Conservation (phyloP, 2,888 invertebrate genomes). For the Tetheella fluctuosa region DNA sequence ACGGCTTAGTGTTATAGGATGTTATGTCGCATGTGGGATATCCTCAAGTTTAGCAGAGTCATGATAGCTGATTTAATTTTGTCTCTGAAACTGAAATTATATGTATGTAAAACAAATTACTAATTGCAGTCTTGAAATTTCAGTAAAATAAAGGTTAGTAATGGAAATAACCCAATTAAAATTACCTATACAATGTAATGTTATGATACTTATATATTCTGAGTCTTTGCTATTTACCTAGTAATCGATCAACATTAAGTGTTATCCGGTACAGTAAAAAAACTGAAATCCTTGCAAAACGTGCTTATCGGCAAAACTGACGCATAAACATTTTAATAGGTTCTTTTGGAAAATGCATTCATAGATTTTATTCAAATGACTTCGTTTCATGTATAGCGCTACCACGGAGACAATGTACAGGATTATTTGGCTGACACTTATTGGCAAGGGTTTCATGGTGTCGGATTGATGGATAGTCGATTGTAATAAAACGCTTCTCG, state of each 20-base stretch:
- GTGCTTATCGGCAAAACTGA: slow-evolving; percentile 54
- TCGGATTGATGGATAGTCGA: slow-evolving; percentile 60
- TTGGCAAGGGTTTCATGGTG: slow-evolving; percentile 52
- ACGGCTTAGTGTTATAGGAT: slow-evolving; percentile 53
- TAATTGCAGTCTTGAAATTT: too few relatives aligned
- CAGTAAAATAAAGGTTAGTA: too few relatives aligned
- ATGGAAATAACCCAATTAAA: too few relatives aligned
- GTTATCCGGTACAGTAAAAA: background rate
- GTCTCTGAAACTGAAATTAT: slow-evolving; percentile 15
- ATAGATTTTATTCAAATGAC: slow-evolving; percentile 11
- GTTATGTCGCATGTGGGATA: slow-evolving; percentile 40
- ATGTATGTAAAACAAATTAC: too few relatives aligned
- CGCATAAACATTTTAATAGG: slow-evolving; percentile 52
- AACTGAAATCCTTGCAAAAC: slow-evolving; percentile 53
- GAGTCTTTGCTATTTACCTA: too few relatives aligned
- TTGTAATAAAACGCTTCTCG: slow-evolving; percentile 58
- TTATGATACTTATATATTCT: too few relatives aligned
- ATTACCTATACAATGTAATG: too few relatives aligned
- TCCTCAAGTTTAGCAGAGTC: slow-evolving; percentile 12
- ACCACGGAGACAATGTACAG: slow-evolving; percentile 28
- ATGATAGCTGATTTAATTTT: background rate
- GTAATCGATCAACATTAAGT: background rate
- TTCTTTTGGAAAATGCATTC: slow-evolving; percentile 19
- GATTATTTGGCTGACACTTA: slow-evolving; percentile 45
- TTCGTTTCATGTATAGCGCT: slow-evolving; percentile 16